Percentiles rank a stretch among this genome's conserved stretches.
Conservation (phyloP, 2,888 invertebrate species). For the Hedychridium roseum region DNA sequence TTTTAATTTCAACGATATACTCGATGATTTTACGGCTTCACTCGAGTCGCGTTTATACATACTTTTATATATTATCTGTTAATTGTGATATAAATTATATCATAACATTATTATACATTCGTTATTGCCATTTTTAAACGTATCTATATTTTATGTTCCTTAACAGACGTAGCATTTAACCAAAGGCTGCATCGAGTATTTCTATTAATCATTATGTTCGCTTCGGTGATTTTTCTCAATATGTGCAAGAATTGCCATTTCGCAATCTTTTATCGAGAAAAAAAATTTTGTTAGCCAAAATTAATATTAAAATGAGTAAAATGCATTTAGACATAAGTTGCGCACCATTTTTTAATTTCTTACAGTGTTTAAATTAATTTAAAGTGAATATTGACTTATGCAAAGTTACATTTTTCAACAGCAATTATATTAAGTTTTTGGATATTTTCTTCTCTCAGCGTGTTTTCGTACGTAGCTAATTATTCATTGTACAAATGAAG, state of each 20-base stretch:
- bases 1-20: background rate
- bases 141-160: constrained; percentile 35
- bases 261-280: too few species aligned
- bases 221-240: too few species aligned
- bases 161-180: constrained; percentile 42
- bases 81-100: constrained; percentile 49
- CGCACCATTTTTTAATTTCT: background rate
- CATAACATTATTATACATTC: constrained; percentile 32
- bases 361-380: background rate
- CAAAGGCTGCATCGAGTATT: constrained; percentile 46
- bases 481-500: background rate
- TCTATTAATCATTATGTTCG: constrained; percentile 14
- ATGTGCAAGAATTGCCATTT: too few species aligned
- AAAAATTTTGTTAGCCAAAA: too few species aligned
- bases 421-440: background rate
- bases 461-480: background rate
- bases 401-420: background rate
- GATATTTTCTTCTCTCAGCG: background rate
- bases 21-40: background rate
- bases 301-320: constrained; percentile 2
- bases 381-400: background rate
- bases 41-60: background rate
- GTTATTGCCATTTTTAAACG: constrained; percentile 21
- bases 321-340: background rate
- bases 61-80: constrained; percentile 43